A percentile compares a stretch with the other conserved stretches of the same genome.
These are phyloP conservation scores for Petrolisthes manimaculis DNA, from an alignment of 2,888 invertebrate species.

Conservation along the genomic window DNA sequence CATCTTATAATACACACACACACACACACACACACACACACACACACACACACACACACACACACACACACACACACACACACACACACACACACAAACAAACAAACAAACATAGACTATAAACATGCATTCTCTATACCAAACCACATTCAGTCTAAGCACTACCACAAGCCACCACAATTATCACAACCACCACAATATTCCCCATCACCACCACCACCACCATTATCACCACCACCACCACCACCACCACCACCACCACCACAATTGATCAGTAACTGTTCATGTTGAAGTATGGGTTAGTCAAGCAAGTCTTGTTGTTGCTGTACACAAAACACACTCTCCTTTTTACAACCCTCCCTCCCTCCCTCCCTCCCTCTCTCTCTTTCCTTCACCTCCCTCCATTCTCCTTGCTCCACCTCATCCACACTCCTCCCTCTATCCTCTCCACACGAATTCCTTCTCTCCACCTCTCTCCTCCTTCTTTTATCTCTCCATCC, in stretches of 20 bases:
- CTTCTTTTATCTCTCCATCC: too few species aligned
- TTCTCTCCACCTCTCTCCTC: too few species aligned
- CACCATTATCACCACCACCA: neutral
- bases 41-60: neutral
- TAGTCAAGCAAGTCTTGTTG: constrained; percentile 6
- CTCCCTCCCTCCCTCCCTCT: too few species aligned
- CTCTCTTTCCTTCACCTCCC: too few species aligned
- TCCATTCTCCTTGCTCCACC: too few species aligned
- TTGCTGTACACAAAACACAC: neutral
- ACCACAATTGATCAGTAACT: neutral
- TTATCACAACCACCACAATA: neutral
- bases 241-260: neutral
- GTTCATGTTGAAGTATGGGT: constrained; percentile 19
- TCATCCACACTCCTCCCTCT: too few species aligned
- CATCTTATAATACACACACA: neutral
- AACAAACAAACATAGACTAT: neutral
- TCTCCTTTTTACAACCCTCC: too few species aligned
- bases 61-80: too few species aligned
- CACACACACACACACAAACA: too few species aligned
- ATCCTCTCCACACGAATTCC: too few species aligned
- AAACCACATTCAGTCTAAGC: neutral
- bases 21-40: neutral
- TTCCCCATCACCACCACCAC: neutral
- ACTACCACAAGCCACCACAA: neutral
- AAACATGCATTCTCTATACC: neutral